Evolutionary conservation across 2,888 invertebrate species (phyloP).

Genomic region (Drosophila nigricruria): DNA sequence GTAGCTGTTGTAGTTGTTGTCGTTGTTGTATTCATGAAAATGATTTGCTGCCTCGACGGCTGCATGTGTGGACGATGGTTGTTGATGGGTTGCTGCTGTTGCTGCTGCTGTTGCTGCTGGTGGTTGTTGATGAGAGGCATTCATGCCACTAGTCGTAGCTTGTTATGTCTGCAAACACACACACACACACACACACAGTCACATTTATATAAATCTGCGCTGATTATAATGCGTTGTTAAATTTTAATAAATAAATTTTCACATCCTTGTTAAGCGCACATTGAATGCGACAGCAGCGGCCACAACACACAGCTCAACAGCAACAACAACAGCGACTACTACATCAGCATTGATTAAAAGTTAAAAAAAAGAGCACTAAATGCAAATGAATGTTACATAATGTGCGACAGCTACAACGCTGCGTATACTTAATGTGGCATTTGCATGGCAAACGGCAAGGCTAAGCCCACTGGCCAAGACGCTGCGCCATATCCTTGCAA

Average conservation of each 20-base stretch:
- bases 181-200: constrained; percentile 2
- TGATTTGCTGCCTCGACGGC: constrained; percentile 60
- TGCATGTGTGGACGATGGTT: constrained; percentile 65
- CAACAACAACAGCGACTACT: constrained; percentile 7
- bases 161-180: constrained; percentile 26
- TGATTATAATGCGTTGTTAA: constrained; percentile 83
- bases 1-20: constrained; percentile 38
- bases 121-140: constrained; percentile 69
- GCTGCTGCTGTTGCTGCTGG: constrained; percentile 50
- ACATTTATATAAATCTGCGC: constrained; percentile 71
- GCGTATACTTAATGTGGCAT: constrained; percentile 72
- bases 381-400: constrained; percentile 75
- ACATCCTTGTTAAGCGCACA: constrained; percentile 80
- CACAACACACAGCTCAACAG: constrained; percentile 7
- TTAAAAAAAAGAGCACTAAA: constrained; percentile 39
- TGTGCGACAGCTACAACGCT: constrained; percentile 46
- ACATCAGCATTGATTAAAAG: constrained; percentile 70
- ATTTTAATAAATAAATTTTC: constrained; percentile 83
- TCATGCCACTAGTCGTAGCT: constrained; percentile 55
- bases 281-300: constrained; percentile 52
- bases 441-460: constrained; percentile 52
- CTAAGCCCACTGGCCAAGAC: constrained; percentile 41
- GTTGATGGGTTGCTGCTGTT: constrained; percentile 60
- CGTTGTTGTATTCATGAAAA: constrained; percentile 55
- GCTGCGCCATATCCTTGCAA: constrained; percentile 59